phyloP scores from a whole-genome alignment of 2,888 invertebrate species.

The Tuta absoluta region DNA sequence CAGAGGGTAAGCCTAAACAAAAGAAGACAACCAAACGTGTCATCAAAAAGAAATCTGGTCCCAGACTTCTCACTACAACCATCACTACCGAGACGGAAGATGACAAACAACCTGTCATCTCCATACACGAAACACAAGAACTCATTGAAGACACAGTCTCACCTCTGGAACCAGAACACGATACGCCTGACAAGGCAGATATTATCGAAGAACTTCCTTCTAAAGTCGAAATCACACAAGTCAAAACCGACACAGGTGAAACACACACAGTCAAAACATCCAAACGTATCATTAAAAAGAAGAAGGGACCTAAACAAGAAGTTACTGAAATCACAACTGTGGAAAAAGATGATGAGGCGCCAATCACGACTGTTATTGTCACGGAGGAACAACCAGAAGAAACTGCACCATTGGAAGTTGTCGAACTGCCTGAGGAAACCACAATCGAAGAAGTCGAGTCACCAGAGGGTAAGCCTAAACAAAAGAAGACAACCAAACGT shows the following conservation, averaged over 20 bases:
- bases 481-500: slow-evolving; percentile 54
- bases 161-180: slow-evolving; percentile 32
- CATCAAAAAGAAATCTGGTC: slow-evolving; percentile 38
- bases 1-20: slow-evolving; percentile 46
- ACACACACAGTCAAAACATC: slow-evolving; percentile 43
- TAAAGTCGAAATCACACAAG: slow-evolving; percentile 35
- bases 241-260: slow-evolving; percentile 47
- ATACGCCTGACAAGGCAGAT: slow-evolving; percentile 27
- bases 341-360: slow-evolving; percentile 57
- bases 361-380: slow-evolving; percentile 26
- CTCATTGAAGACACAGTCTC: slow-evolving; percentile 45
- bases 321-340: slow-evolving; percentile 69
- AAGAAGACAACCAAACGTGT: slow-evolving; percentile 50
- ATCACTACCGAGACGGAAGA: slow-evolving; percentile 34
- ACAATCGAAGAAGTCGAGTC: slow-evolving; percentile 44
- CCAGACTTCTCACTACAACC: slow-evolving; percentile 46
- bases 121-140: slow-evolving; percentile 35
- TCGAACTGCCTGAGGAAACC: slow-evolving; percentile 50
- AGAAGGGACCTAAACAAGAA: slow-evolving; percentile 44
- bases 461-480: slow-evolving; percentile 49
- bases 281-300: slow-evolving; percentile 54
- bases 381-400: slow-evolving; percentile 42
- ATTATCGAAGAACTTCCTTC: slow-evolving; percentile 38
- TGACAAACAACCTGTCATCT: slow-evolving; percentile 29
- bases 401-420: slow-evolving; percentile 39